phyloP scores from a whole-genome alignment of 2,888 invertebrate species.

The Sminthurides aquaticus region DNA sequence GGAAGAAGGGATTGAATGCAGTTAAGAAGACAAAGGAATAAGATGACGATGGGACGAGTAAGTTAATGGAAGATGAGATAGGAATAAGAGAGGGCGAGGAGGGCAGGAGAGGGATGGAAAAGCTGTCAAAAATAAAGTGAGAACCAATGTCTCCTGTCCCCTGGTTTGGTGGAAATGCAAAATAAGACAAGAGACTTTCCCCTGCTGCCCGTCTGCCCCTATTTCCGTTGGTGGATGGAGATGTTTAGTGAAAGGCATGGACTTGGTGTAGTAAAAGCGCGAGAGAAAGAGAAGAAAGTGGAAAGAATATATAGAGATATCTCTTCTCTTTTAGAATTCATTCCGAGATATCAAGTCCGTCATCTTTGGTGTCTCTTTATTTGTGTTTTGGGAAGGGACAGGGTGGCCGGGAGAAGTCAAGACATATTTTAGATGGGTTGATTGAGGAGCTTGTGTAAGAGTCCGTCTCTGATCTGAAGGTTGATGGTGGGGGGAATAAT shows the following conservation, averaged over 20 bases:
- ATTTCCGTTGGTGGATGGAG: no score
- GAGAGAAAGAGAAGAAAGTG: no score
- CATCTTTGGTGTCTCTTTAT: neutral
- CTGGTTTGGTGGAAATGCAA: no score
- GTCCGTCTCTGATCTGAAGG: neutral
- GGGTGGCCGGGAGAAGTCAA: neutral
- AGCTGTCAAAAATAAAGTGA: constrained; percentile 29
- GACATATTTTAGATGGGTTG: neutral
- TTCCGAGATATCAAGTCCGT: no score
- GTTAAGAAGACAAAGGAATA: neutral
- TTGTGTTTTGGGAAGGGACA: neutral
- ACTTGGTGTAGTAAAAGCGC: no score
- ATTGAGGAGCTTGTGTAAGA: neutral
- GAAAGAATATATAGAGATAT: no score
- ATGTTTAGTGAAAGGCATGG: no score
- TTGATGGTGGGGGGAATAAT: neutral
- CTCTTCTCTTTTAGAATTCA: no score
- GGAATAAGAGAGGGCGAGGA: neutral
- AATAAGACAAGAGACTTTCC: no score
- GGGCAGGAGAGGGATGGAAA: constrained; percentile 16
- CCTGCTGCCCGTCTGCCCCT: no score
- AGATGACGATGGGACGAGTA: neutral
- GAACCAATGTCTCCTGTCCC: constrained; percentile 30
- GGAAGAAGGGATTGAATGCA: neutral
- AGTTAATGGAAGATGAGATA: neutral